A percentile compares a stretch with the other conserved stretches of the same genome.
These are phyloP conservation scores for Rostratula benghalensis DNA, from an alignment of 2,113 vertebrate genomes.

Conservation along the genomic window DNA sequence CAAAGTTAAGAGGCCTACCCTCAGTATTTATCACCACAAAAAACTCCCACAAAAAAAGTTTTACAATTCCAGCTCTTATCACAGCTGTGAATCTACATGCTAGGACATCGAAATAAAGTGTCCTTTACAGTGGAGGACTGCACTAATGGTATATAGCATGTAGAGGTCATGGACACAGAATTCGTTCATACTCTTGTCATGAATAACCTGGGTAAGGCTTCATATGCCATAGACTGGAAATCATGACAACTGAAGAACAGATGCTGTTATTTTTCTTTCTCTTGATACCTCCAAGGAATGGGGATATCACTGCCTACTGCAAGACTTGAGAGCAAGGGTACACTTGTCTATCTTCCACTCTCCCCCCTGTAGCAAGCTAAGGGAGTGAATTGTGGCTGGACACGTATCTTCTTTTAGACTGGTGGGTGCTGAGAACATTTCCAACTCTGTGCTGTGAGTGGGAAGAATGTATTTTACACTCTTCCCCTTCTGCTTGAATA, in stretches of 20 bases:
- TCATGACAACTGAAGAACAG: neutral
- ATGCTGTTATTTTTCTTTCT: neutral
- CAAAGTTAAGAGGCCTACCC: neutral
- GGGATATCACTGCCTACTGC: neutral
- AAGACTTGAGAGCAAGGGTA: neutral
- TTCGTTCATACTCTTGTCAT: neutral
- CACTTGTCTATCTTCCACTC: neutral
- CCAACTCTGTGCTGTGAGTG: neutral
- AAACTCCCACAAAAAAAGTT: neutral
- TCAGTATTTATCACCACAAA: neutral
- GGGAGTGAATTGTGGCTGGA: neutral
- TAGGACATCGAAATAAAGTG: neutral
- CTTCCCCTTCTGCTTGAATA: neutral
- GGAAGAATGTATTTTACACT: constrained; percentile 11
- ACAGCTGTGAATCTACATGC: neutral
- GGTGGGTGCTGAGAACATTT: neutral
- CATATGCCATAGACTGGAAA: neutral
- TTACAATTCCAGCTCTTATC: neutral
- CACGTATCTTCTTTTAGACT: neutral
- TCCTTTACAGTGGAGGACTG: neutral
- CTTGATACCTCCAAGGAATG: neutral
- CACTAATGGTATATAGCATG: neutral
- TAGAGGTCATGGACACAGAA: neutral
- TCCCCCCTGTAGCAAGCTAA: neutral
- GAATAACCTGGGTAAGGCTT: neutral